A percentile compares a stretch with the other conserved stretches of the same genome.
phyloP scores from a whole-genome alignment of 1,140 invertebrate species.

The Melipona quadrifasciata region DNA sequence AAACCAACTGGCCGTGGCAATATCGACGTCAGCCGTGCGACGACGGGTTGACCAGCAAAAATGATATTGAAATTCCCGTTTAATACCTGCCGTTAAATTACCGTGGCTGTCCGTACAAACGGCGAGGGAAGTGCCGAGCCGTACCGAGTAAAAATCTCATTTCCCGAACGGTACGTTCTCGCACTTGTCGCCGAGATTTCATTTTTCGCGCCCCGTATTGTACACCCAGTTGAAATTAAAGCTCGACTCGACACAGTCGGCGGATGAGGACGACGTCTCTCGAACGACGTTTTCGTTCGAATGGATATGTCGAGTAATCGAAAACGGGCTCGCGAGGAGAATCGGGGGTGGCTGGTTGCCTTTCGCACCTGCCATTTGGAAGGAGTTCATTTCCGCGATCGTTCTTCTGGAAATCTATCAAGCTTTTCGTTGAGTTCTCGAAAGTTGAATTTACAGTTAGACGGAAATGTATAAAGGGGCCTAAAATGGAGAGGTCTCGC shows the following conservation, averaged over 20 bases:
- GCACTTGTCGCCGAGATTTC: conserved; percentile 40
- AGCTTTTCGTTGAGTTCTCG: neutral
- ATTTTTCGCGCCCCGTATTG: conserved; percentile 44
- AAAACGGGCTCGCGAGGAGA: neutral
- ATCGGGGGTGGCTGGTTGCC: neutral
- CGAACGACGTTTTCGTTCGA: neutral
- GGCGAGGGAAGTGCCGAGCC: conserved; percentile 34
- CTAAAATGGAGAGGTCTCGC: neutral
- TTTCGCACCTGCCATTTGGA: neutral
- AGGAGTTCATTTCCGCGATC: conserved; percentile 7
- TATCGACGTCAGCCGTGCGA: conserved; percentile 20
- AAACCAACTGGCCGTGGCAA: neutral
- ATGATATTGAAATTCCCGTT: conserved; percentile 76
- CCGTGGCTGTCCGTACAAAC: conserved; percentile 54
- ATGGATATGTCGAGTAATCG: neutral
- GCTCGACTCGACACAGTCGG: conserved; percentile 19
- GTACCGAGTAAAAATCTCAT: conserved; percentile 71
- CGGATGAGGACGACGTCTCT: neutral
- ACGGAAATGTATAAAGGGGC: neutral
- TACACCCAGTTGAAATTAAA: conserved; percentile 65
- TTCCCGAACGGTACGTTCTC: conserved; percentile 57
- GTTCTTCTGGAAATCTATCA: neutral
- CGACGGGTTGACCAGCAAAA: conserved; percentile 54
- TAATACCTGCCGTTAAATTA: conserved; percentile 70
- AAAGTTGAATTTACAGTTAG: neutral